Evolutionary conservation across 2,797 vertebrate genomes (phyloP).

Genomic region (Glyptemys insculpta): DNA sequence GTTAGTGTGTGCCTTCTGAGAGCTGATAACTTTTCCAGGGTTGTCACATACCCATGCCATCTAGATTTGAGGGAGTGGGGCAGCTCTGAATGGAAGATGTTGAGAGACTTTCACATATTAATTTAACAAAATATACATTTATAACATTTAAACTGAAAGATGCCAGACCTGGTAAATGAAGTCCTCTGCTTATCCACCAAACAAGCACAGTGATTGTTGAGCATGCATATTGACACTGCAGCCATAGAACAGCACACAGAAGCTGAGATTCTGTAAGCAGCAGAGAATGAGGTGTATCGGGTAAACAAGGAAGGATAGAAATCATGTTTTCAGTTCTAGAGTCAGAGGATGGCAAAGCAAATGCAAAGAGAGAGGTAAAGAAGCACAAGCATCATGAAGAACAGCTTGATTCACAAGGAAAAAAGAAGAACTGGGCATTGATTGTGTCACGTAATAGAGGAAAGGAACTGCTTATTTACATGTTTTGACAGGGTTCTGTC

Average conservation of each 20-base stretch:
- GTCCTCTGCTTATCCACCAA: rapidly evolving
- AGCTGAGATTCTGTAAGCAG: not conserved
- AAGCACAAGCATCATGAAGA: constrained; percentile 13
- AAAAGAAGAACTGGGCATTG: not conserved
- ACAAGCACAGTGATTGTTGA: not conserved
- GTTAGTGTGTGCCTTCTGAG: constrained; percentile 48
- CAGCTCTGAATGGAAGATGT: not conserved
- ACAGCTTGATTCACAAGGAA: constrained; percentile 1
- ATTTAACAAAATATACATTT: rapidly evolving
- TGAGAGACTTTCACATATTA: not conserved
- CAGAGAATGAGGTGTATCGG: not conserved
- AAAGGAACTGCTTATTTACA: not conserved
- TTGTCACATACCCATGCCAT: not conserved
- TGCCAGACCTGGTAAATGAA: not conserved
- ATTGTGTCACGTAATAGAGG: not conserved
- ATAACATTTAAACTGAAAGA: not conserved
- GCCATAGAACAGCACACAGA: not conserved
- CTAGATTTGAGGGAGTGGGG: not conserved
- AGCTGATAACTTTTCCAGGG: constrained; percentile 37
- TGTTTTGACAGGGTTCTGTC: not conserved
- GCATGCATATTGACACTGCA: not conserved
- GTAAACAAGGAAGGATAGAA: not conserved
- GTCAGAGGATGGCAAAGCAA: not conserved
- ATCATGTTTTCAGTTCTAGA: not conserved
- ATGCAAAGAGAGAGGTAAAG: constrained; percentile 16